Evolutionary conservation across 23 tunicate species (phyloP), one percentile per base, ranked within the genome.

Genomic region (Botrylloides violaceus): DNA sequence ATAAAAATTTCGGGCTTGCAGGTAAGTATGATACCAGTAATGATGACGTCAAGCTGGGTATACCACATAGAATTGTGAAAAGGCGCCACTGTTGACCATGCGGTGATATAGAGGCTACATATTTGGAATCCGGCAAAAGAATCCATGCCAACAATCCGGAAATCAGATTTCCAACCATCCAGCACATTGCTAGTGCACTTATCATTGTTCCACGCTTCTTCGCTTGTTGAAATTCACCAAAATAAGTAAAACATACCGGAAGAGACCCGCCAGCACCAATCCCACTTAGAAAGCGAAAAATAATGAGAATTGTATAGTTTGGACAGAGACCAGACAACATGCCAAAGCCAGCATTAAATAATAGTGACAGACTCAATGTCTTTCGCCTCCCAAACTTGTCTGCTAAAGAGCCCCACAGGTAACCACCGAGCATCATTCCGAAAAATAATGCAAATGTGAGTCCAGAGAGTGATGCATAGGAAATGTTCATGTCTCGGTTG

Each of bases 101-200:
- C 7, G 96, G 88, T 2, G 96, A 77, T 0, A 65, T 3, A 26
- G 55, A 6, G 1, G 35, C 61, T 4, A 81, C 36, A 48, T 59
- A 36, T 5, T 22, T 4, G 12, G 77, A 71, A 2, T 80, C 56
- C 0, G 81, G 81, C 35, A 87, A 37, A 27, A 81, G 36, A 32
- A 34, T 49, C 86, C 86, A 87, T 26, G 87, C 95, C 29, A 87
- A 18, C 38, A 81, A 81, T 61, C 88, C 88, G 28, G 83, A 65
- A 4, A 88, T n/a, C 2, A 82, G 4, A 63, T 88, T 88, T 59
- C 96, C 96, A 38, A 83, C 84, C 96, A 88, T 88, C 96, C 96
- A 88, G 32, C 62, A 88, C 19, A 87, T 88, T 29, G 96, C 96
- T n/a, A 88, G 72, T 43, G 88, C 96, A 73, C 88, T 88, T 37